Evolutionary conservation across 2,113 vertebrate species (phyloP).

Genomic region (Pomatorhinus ruficollis): DNA sequence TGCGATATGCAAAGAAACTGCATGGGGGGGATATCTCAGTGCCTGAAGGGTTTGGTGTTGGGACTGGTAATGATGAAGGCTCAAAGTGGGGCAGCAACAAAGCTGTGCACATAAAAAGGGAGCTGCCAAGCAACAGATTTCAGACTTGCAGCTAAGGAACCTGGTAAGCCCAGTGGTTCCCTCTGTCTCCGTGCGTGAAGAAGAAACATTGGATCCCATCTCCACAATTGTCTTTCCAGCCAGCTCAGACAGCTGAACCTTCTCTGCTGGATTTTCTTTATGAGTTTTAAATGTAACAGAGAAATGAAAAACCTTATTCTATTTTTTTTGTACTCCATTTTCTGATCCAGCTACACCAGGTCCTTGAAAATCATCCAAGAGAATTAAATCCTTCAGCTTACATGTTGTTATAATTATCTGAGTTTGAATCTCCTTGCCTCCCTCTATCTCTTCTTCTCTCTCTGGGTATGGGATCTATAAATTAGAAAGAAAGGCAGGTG

Average conservation of each 20-base stretch:
- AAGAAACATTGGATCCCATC: background rate
- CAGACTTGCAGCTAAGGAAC: background rate
- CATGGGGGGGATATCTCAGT: background rate
- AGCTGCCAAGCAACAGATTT: background rate
- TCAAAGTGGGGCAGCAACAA: background rate
- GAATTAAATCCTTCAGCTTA: background rate
- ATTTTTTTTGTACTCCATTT: background rate
- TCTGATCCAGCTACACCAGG: background rate
- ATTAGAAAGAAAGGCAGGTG: background rate
- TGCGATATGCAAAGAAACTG: background rate
- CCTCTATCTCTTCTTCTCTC: background rate
- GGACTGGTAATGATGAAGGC: background rate
- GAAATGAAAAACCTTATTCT: background rate
- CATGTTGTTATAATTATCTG: background rate
- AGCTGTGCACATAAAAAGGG: background rate
- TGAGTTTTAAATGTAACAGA: background rate
- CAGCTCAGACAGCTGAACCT: background rate
- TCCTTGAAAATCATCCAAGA: background rate
- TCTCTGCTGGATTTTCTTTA: background rate
- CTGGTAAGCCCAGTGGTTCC: background rate
- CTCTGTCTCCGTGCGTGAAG: background rate
- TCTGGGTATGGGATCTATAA: background rate
- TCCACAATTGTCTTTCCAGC: background rate
- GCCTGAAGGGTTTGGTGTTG: background rate
- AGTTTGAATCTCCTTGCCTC: background rate